These are phyloP conservation scores for Crotalus helleri DNA, from an alignment of 2,113 vertebrate species.

Conservation along the genomic window DNA sequence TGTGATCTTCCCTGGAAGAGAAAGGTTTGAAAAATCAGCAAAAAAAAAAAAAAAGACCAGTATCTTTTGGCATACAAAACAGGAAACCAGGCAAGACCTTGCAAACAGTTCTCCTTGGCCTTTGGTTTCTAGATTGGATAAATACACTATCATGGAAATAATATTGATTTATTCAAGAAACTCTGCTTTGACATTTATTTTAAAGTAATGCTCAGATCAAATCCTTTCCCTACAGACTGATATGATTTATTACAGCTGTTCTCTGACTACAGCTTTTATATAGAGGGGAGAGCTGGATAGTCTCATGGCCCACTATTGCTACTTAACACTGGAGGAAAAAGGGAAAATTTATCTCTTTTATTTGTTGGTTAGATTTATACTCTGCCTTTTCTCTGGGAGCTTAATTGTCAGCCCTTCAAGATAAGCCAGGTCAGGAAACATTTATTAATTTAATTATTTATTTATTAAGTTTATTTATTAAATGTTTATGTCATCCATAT, in stretches of 20 bases:
- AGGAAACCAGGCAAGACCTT: not conserved
- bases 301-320: not conserved
- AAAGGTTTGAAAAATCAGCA: not conserved
- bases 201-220: not conserved
- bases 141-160: not conserved
- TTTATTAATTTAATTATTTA: not conserved
- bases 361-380: not conserved
- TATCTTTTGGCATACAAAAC: not conserved
- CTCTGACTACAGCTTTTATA: not conserved
- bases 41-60: not conserved
- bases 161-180: not conserved
- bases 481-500: not conserved
- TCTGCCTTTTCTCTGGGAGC: not conserved
- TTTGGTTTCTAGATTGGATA: not conserved
- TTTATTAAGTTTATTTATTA: not conserved
- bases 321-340: not conserved
- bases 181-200: not conserved
- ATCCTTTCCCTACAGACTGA: not conserved
- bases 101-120: not conserved
- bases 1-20: not conserved
- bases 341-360: not conserved
- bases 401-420: not conserved
- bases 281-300: not conserved
- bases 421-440: not conserved
- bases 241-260: not conserved